phyloP scores from a whole-genome alignment of 2,888 invertebrate species.

The Candidula unifasciata region DNA sequence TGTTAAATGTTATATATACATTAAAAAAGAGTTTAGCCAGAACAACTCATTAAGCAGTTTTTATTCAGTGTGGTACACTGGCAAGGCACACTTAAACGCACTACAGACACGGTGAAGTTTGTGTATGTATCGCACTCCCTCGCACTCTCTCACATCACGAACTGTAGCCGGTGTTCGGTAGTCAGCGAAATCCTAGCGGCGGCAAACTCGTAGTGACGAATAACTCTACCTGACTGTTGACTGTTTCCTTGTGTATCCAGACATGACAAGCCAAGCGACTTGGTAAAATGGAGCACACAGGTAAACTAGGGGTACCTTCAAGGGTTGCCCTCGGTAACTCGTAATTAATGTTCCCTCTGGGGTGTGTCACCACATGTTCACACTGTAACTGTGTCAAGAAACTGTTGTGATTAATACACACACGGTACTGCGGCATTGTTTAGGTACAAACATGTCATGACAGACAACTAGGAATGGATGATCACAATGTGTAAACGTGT shows the following conservation, averaged over 20 bases:
- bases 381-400: background rate
- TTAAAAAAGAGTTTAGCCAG: background rate
- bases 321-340: background rate
- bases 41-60: constrained; percentile 27
- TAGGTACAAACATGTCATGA: too few relatives aligned
- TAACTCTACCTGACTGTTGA: background rate
- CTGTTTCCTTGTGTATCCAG: background rate
- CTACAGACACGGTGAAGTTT: background rate
- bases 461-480: too few relatives aligned
- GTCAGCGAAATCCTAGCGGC: background rate
- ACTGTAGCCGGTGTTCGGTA: background rate
- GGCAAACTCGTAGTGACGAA: constrained; percentile 29
- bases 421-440: too few relatives aligned
- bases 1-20: background rate
- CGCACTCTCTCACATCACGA: background rate
- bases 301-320: background rate
- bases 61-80: background rate
- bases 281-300: background rate
- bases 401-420: background rate
- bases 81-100: background rate
- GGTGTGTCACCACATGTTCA: background rate
- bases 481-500: too few relatives aligned
- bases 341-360: background rate
- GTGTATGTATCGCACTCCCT: background rate
- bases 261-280: background rate